Evolutionary conservation across 2,888 invertebrate species (phyloP).

Genomic region (Pseudococcus jackbeardsleyi): DNA sequence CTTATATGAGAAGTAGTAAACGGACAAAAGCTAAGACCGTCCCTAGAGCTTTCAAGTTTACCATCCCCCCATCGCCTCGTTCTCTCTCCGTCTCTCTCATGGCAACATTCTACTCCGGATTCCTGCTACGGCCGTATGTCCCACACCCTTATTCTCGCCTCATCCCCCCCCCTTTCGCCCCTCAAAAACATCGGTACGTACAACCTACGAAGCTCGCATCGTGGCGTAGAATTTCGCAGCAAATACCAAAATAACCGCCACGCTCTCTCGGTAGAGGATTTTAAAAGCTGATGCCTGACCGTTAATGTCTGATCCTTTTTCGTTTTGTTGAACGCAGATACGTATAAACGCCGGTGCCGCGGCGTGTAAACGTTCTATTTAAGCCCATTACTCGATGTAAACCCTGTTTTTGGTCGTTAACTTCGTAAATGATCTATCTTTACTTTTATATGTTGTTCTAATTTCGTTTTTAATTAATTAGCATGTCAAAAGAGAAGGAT

Average conservation of each 20-base stretch:
- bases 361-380: conserved; percentile 45
- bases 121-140: background rate
- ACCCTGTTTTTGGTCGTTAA: conserved; percentile 50
- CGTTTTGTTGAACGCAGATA: conserved; percentile 7
- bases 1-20: conserved; percentile 49
- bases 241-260: conserved; percentile 39
- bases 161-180: background rate
- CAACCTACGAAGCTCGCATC: background rate
- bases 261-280: conserved; percentile 35
- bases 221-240: conserved; percentile 17
- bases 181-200: background rate
- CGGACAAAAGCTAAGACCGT: conserved; percentile 48
- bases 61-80: background rate
- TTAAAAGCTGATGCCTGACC: conserved; percentile 50
- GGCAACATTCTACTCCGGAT: background rate
- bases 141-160: background rate
- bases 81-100: no score
- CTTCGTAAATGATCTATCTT: conserved; percentile 48
- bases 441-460: conserved; percentile 37
- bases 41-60: conserved; percentile 44
- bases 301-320: conserved; percentile 51
- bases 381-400: conserved; percentile 49
- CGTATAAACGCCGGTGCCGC: background rate
- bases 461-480: conserved; percentile 50
- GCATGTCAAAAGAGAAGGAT: conserved; percentile 17